A percentile compares a stretch with the other conserved stretches of the same genome.
Conservation (phyloP, 2,888 invertebrate species). For the Agelastica alni region DNA sequence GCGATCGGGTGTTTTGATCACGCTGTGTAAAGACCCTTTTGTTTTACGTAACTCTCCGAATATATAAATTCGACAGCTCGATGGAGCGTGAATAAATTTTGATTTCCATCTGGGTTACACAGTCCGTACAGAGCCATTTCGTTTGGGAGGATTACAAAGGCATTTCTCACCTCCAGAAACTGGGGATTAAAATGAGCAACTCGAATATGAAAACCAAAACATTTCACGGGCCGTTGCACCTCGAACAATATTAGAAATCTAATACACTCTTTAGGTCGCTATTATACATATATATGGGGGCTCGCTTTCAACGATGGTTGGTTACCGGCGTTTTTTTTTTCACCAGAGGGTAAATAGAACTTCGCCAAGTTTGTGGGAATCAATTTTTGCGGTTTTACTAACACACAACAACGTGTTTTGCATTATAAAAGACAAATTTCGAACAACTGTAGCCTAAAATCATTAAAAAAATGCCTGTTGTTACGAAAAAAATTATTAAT, state of each 20-base stretch:
- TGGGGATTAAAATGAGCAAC: conserved; percentile 45
- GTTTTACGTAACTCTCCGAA: too few relatives aligned
- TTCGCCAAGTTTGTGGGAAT: background rate
- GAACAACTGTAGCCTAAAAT: too few relatives aligned
- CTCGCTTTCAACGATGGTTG: background rate
- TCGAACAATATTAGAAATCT: conserved; percentile 7
- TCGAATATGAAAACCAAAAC: conserved; percentile 28
- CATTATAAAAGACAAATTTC: too few relatives aligned
- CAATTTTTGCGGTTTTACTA: too few relatives aligned
- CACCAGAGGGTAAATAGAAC: background rate
- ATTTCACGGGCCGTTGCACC: conserved; percentile 29
- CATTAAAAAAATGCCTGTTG: too few relatives aligned
- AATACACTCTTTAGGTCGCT: conserved; percentile 7
- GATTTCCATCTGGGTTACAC: conserved; percentile 4
- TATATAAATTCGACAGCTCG: too few relatives aligned
- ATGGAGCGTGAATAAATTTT: too few relatives aligned
- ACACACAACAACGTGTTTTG: too few relatives aligned
- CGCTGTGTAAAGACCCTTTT: too few relatives aligned
- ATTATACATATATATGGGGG: background rate
- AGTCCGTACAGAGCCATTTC: conserved; percentile 20
- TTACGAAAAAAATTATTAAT: too few relatives aligned
- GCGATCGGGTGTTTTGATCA: too few relatives aligned
- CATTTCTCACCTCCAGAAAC: conserved; percentile 41
- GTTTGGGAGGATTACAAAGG: conserved; percentile 37
- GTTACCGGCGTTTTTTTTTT: background rate